A percentile compares a stretch with the other conserved stretches of the same genome.
phyloP scores from a whole-genome alignment of 2,888 invertebrate genomes.

The Macropis europaea region DNA sequence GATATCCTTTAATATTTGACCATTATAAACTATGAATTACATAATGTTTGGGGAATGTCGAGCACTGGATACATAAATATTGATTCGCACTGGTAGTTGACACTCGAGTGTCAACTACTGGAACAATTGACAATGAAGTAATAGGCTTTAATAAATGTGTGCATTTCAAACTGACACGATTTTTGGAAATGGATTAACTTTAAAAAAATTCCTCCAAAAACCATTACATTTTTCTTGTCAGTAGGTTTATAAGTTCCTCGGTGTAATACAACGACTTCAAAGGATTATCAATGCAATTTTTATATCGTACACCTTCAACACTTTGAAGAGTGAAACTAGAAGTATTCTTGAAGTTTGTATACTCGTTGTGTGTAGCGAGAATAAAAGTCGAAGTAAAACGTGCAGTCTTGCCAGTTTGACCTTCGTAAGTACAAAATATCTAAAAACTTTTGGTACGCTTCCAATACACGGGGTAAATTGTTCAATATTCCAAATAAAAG shows the following conservation, averaged over 20 bases:
- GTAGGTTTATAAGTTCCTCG: not conserved
- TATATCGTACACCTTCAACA: not conserved
- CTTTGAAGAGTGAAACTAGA: slow-evolving; percentile 1
- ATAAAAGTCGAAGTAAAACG: slow-evolving; percentile 7
- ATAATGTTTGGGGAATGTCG: too few species aligned
- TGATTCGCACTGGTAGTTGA: too few species aligned
- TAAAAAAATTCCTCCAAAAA: not conserved
- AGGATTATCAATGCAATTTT: slow-evolving; percentile 12
- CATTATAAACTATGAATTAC: too few species aligned
- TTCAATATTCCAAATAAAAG: not conserved
- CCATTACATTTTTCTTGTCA: not conserved
- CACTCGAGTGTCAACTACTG: too few species aligned
- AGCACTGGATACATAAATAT: too few species aligned
- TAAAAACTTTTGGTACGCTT: slow-evolving; percentile 5
- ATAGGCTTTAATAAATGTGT: too few species aligned
- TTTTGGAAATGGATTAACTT: not conserved
- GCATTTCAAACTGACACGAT: too few species aligned
- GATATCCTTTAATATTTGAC: too few species aligned
- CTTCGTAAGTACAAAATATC: not conserved
- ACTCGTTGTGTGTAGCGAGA: not conserved
- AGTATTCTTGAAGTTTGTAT: slow-evolving; percentile 4
- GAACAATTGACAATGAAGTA: too few species aligned
- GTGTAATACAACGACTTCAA: not conserved
- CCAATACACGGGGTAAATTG: not conserved
- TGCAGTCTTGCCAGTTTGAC: not conserved